phyloP scores from a whole-genome alignment of 2,888 invertebrate species.

The Rutpela maculata region DNA sequence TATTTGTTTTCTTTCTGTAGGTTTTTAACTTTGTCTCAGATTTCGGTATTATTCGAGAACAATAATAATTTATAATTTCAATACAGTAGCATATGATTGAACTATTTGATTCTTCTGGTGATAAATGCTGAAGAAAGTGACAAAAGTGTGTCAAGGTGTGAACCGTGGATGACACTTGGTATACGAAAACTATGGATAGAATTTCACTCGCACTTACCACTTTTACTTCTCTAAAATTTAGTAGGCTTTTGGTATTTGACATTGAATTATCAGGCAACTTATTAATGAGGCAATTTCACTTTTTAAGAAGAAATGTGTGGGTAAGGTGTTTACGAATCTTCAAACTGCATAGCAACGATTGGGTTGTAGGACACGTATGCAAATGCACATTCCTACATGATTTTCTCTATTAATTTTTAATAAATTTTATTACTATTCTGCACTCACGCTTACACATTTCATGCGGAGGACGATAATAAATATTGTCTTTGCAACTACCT shows the following conservation, averaged over 20 bases:
- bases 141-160: slow-evolving; percentile 63
- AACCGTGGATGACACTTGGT: slow-evolving; percentile 58
- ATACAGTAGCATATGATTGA: slow-evolving; percentile 30
- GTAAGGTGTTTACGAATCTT: not conserved
- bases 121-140: slow-evolving; percentile 58
- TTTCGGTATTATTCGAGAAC: no score
- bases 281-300: slow-evolving; percentile 25
- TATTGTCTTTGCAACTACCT: not conserved
- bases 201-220: slow-evolving; percentile 57
- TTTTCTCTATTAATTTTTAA: slow-evolving; percentile 7
- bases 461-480: slow-evolving; percentile 5
- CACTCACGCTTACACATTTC: not conserved
- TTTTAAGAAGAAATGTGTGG: slow-evolving; percentile 24
- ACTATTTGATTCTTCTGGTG: slow-evolving; percentile 46
- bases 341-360: slow-evolving; percentile 5
- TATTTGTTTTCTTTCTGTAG: no score
- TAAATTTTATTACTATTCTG: not conserved
- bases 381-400: slow-evolving; percentile 6
- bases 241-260: slow-evolving; percentile 33
- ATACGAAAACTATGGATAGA: slow-evolving; percentile 56
- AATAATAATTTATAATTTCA: not conserved
- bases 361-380: not conserved
- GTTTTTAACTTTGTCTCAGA: no score
- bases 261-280: slow-evolving; percentile 9
- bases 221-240: slow-evolving; percentile 58